These are phyloP conservation scores for Spea hammondii DNA, from an alignment of 2,797 vertebrate genomes.

Conservation along the genomic window DNA sequence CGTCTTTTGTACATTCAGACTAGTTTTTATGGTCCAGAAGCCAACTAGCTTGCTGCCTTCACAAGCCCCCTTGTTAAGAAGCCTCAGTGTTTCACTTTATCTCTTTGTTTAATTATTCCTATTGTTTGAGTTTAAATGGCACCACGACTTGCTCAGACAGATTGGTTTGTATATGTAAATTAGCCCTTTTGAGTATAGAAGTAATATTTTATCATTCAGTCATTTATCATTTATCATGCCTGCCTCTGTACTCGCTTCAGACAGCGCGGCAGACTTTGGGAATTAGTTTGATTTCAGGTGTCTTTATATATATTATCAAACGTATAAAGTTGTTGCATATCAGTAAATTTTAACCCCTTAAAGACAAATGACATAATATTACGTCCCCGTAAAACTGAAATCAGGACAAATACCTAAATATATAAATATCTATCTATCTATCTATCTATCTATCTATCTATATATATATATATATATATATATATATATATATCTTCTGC, in stretches of 20 bases:
- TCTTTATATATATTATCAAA: neutral
- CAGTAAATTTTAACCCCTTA: neutral
- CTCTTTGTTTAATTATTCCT: neutral
- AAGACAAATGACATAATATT: too few species aligned
- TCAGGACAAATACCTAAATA: too few species aligned
- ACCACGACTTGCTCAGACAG: neutral
- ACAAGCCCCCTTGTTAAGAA: neutral
- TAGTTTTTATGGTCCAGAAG: too few species aligned
- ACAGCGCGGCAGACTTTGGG: neutral
- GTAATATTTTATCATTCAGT: neutral
- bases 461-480: too few species aligned
- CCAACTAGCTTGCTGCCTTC: neutral
- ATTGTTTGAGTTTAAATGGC: conserved; percentile 8
- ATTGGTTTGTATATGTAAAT: conserved; percentile 1
- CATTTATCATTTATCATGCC: neutral
- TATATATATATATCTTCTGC: too few species aligned
- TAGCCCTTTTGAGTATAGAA: conserved; percentile 1
- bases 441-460: too few species aligned
- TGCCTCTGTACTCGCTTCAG: neutral
- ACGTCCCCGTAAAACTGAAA: too few species aligned
- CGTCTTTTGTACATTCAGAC: too few species aligned
- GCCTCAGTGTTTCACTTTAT: neutral
- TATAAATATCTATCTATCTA: too few species aligned
- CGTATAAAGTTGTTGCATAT: neutral
- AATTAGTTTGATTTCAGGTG: neutral